Base-by-base conservation (phyloP, 2,888 invertebrate species). In the Germaria angustata region DNA sequence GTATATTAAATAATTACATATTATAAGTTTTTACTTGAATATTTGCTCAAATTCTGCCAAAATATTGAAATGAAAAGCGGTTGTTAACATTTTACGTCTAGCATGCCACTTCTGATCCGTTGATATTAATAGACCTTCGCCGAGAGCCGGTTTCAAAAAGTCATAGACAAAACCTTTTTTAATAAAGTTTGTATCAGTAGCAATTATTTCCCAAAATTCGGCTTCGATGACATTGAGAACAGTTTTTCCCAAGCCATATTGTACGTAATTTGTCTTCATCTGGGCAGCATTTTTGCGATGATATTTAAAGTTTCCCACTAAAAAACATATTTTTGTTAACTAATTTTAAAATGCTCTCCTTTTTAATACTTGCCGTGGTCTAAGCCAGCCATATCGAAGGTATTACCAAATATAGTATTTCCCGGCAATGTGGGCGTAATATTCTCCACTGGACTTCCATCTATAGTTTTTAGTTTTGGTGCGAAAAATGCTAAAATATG, bases 21-120 rank as follows among this genome's bases (percentile, higher is more conserved):
- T 22, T 20, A 22, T 1, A 15, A 15, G 39, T 20, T 7, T 24
- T 3, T 44, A 90, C 89, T 87, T 89, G 78, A 89, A 89, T 15
- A 89, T 86, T 57, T 90, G 89, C 11, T 84, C 80, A 36, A 90
- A 89, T 24, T 89, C 87, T 6, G 73, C 78, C 34, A 89, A 84
- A 57, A 90, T 89, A 73, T 87, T 90, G 0, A 90, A 90, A 51
- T 90, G 89, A 63, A 89, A 89, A 0, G 90, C 88, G 0, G 88
- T 87, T 1, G 90, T 89, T 2, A 89, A 81, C 86, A 89, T 85
- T 80, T 89, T 89, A 15, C 89, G 85, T 2, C 89, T 84, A 0
- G 85, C 28, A 61, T 89, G 89, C 90, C 89, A 89, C 76, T 90
- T 89, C 41, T 88, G 85, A 57, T 87, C 89, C 9, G 87, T 86